Base-by-base conservation (phyloP, 2,888 invertebrate species). In the Habroteleia sp. region DNA sequence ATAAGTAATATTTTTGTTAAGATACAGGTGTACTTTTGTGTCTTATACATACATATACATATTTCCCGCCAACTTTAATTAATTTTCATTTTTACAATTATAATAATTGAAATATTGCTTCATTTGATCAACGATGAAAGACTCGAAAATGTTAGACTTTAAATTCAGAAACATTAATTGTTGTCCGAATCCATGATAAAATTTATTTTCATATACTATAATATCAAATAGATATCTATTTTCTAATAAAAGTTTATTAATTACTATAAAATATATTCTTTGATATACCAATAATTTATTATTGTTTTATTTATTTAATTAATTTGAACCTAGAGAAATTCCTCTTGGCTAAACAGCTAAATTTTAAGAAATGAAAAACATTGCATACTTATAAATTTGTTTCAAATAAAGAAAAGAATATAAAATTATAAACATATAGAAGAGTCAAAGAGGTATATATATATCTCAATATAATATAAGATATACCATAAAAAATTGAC, bases 1-100 rank as follows among this genome's bases (percentile, higher is more conserved):
- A 60, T 60, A 56, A 74, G 74, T 60, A 60, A 62, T 60, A 73
- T 66, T 68, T 60, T 66, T 60, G 14, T 46, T 60, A 46, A 52
- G 62, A 58, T 41, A 60, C 54, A 68, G 35, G 54, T 68, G 50
- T 58, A 56, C 27, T 65, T 56, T 65, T 63, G 16, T 11, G 5
- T 35, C 35, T 46, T 54, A 37, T 63, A 63, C n/a, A 20, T 5
- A 3, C 33, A 60, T 60, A 69, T 69, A 60, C 54, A 60, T 48
- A 62, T 62, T 54, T 71, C 31, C 35, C 39, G 25, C 44, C 31
- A 62, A 62, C 46, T 52, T 71, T 48, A 71, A 54, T 46, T 14
- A 46, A 8, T 42, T 60, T 52, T 52, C 62, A 8, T 42, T 60
- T 52, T 52, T 71, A 37, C 25, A 50, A 62, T 42, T 2, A n/a